phyloP scores from a whole-genome alignment of 2,113 vertebrate species.

The Cromileptes altivelis region DNA sequence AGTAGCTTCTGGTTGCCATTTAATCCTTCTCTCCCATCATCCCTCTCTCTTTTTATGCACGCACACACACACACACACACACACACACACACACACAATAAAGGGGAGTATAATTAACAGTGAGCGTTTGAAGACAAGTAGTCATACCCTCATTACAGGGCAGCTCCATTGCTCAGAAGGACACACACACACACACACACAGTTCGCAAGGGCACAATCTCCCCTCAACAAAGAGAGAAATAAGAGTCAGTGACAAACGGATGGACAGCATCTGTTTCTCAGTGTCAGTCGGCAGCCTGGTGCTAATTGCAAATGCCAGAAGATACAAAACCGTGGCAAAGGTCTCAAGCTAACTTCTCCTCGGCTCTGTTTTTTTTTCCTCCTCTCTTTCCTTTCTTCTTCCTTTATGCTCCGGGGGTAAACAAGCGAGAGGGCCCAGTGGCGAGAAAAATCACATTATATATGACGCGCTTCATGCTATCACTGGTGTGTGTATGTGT shows the following conservation, averaged over 20 bases:
- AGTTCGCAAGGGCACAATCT: slow-evolving; percentile 45
- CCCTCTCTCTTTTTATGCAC: not conserved
- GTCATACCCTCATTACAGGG: slow-evolving; percentile 68
- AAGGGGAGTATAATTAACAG: slow-evolving; percentile 68
- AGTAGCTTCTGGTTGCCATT: slow-evolving; percentile 43
- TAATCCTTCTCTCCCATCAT: slow-evolving; percentile 35
- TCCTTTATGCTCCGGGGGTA: slow-evolving; percentile 78
- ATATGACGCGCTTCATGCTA: slow-evolving; percentile 64
- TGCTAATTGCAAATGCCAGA: slow-evolving; percentile 84
- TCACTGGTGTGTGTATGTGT: slow-evolving; percentile 43
- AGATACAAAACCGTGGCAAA: slow-evolving; percentile 76
- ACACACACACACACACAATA: slow-evolving; percentile 19
- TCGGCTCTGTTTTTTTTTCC: slow-evolving; percentile 2
- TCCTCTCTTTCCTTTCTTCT: slow-evolving; percentile 22
- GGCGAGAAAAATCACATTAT: slow-evolving; percentile 77
- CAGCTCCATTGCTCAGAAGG: slow-evolving; percentile 45
- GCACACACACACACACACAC: slow-evolving; percentile 6
- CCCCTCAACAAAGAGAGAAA: slow-evolving; percentile 55
- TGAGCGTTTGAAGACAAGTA: slow-evolving; percentile 59
- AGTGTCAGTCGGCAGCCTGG: slow-evolving; percentile 64
- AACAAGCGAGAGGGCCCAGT: slow-evolving; percentile 76
- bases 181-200: not conserved
- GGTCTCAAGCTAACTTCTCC: slow-evolving; percentile 69
- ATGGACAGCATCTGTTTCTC: slow-evolving; percentile 79
- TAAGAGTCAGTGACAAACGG: slow-evolving; percentile 70